A percentile compares a stretch with the other conserved stretches of the same genome.
Conservation (phyloP, 2,797 vertebrate genomes). For the Pterois miles region DNA sequence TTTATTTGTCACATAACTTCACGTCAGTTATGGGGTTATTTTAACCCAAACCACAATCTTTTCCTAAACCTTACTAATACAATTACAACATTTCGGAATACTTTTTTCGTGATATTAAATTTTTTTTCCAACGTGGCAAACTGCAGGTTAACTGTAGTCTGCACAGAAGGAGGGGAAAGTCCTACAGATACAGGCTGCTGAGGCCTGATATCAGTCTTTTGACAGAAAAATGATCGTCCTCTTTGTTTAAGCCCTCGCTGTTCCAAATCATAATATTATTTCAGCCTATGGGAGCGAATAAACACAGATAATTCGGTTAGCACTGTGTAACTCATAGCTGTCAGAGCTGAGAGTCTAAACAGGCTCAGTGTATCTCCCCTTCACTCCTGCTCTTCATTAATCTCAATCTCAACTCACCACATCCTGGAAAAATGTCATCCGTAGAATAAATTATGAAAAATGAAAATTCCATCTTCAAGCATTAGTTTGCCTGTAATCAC, state of each 20-base stretch:
- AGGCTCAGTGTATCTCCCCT: neutral
- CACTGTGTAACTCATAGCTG: neutral
- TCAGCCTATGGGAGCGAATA: neutral
- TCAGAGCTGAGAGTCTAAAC: neutral
- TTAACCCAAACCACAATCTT: too few relatives aligned
- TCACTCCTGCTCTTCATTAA: slow-evolving; percentile 6
- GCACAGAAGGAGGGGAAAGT: neutral
- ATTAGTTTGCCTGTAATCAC: neutral
- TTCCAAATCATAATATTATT: neutral
- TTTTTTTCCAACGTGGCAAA: neutral
- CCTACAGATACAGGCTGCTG: neutral
- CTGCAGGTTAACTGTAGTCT: neutral
- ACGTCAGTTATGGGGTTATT: too few relatives aligned
- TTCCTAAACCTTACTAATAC: too few relatives aligned
- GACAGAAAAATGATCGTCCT: neutral
- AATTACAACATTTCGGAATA: neutral
- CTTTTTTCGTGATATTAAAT: neutral
- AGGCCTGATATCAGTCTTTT: neutral
- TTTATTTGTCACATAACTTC: too few relatives aligned
- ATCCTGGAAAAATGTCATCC: neutral
- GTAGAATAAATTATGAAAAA: neutral
- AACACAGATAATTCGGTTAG: neutral
- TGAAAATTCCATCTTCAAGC: neutral
- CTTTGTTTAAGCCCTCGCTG: neutral
- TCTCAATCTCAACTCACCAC: neutral